Conservation (phyloP, 1,140 invertebrate genomes). For the Brachionus koreanus region DNA sequence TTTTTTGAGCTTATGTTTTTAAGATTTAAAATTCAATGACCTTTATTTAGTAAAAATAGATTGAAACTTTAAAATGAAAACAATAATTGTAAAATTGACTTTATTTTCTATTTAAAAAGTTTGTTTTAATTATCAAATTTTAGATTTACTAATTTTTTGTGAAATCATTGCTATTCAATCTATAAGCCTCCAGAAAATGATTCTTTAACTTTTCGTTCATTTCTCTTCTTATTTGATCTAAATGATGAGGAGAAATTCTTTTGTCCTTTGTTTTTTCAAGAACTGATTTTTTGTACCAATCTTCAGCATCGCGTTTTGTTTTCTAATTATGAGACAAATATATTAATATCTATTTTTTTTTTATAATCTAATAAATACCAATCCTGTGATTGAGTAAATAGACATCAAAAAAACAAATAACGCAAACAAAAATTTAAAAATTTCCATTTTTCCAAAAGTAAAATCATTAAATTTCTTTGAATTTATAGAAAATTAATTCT, state of each 20-base stretch:
- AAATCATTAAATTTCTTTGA: not conserved
- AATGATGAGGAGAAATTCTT: not conserved
- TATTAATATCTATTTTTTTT: not conserved
- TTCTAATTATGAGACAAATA: not conserved
- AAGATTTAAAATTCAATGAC: too few species aligned
- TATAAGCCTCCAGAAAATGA: not conserved
- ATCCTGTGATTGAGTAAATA: not conserved
- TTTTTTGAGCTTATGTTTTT: too few species aligned
- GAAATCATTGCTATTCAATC: too few species aligned
- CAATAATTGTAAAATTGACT: too few species aligned
- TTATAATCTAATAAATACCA: not conserved
- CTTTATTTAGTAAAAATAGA: too few species aligned
- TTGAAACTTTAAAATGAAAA: too few species aligned
- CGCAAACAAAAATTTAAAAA: not conserved
- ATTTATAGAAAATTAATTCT: not conserved
- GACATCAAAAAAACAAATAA: not conserved
- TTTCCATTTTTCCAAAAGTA: not conserved
- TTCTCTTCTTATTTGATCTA: not conserved
- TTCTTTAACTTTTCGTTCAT: not conserved
- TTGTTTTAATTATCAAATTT: too few species aligned
- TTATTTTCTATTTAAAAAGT: too few species aligned
- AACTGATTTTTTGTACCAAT: not conserved
- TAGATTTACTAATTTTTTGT: too few species aligned
- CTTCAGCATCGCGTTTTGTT: not conserved
- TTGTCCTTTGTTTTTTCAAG: not conserved